Evolutionary conservation across 2,113 vertebrate species (phyloP).

Genomic region (Saguinus imperator): DNA sequence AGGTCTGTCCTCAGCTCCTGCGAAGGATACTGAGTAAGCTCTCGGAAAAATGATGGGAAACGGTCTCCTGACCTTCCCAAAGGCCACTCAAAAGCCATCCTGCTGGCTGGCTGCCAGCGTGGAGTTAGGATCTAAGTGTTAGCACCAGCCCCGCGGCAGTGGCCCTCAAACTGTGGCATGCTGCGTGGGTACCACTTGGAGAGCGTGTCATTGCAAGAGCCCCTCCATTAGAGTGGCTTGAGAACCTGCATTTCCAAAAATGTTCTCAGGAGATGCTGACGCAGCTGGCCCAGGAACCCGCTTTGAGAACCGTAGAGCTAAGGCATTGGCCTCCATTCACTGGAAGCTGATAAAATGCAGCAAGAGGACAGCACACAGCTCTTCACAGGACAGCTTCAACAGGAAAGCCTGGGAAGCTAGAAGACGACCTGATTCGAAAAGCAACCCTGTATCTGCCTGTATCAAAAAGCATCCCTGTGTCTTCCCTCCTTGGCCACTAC

Average conservation of each 20-base stretch:
- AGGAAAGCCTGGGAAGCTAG: rapidly evolving
- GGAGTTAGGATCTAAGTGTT: neutral
- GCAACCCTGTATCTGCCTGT: too few relatives aligned
- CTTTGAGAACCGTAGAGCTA: rapidly evolving
- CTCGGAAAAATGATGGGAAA: neutral
- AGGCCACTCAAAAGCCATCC: too few relatives aligned
- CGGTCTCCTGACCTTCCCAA: neutral
- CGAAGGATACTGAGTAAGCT: neutral
- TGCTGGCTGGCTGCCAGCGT: neutral
- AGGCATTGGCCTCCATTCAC: neutral
- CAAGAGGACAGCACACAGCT: neutral
- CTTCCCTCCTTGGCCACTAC: neutral
- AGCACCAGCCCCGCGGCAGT: neutral
- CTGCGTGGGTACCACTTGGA: too few relatives aligned
- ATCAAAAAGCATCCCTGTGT: rapidly evolving
- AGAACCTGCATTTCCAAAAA: neutral
- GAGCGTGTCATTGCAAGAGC: neutral
- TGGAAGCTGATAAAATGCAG: neutral
- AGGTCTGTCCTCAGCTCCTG: neutral
- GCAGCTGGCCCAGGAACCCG: neutral
- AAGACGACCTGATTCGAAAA: too few relatives aligned
- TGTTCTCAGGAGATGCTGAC: neutral
- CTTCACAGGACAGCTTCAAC: neutral
- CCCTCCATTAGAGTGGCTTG: neutral
- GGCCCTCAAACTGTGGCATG: neutral